phyloP scores from a whole-genome alignment of 2,797 vertebrate genomes.

The Cossypha polioptera region DNA sequence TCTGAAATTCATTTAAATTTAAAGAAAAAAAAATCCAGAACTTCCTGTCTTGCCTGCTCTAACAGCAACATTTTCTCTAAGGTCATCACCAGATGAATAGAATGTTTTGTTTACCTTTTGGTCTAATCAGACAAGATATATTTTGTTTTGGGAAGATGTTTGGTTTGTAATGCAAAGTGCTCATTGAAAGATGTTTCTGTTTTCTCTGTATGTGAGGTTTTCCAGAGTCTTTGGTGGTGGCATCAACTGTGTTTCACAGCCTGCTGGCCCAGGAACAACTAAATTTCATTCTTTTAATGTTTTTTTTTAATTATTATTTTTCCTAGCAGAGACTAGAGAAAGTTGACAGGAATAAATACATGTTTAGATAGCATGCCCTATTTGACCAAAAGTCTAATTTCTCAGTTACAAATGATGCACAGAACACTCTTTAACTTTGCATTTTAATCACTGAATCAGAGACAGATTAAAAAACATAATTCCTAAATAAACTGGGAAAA shows the following conservation, averaged over 20 bases:
- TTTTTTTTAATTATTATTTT: too few species aligned
- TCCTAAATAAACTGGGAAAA: neutral
- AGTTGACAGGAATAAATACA: neutral
- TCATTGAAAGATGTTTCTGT: neutral
- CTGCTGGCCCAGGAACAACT: neutral
- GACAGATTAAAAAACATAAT: neutral
- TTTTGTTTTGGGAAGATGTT: conserved; percentile 34
- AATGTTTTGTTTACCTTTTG: conserved; percentile 10
- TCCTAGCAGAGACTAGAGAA: neutral
- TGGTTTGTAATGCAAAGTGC: neutral
- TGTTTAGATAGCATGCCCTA: neutral
- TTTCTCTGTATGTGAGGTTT: neutral
- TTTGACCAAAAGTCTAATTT: neutral
- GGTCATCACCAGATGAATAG: neutral
- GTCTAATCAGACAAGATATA: neutral
- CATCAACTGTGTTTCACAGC: neutral
- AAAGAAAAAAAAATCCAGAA: neutral
- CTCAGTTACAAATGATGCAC: neutral
- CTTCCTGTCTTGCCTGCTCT: neutral
- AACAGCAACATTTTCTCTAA: neutral
- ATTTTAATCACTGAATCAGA: neutral
- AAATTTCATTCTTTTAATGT: neutral
- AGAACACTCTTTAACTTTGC: neutral
- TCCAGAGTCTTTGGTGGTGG: neutral
- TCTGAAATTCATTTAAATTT: neutral